Base-by-base conservation (phyloP, 2,113 vertebrate species). In the Larimichthys polyactis region DNA sequence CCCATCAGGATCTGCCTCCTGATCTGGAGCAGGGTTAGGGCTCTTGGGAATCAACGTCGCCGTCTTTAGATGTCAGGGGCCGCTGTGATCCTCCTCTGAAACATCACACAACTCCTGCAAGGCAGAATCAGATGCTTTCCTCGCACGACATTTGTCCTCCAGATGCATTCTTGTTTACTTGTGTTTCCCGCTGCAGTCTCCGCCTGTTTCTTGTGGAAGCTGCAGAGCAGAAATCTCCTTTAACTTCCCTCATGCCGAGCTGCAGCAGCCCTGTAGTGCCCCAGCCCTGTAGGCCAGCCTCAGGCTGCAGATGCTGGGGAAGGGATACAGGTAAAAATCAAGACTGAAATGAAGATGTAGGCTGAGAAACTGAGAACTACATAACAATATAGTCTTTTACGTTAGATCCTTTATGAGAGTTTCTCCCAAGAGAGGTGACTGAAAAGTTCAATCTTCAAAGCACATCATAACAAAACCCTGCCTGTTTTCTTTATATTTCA, bases 11-110 rank as follows among this genome's bases (percentile, higher is more conserved):
- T 73, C 44, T 64, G 51, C 52, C 55, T 75, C 57, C 79, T 36
- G 68, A 81, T 81, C 54, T 79, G 71, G 43, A 83, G 73, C 79
- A 54, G 60, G 0, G 74, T 46, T 15, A n/a, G 81, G 63, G 5
- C 79, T 87, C 68, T 66, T 2, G 71, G 83, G 89, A 83, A 78
- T 84, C 51, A 3, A 44, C 46, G 19, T 7, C 17, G 29, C 24
- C 32, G 17, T 70, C 77, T 84, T 86, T 24, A 66, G 81, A 86
- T 86, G 84, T 85, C 79, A 85, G 79, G 78, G 71, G 49, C 65
- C 24, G 52, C 81, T 74, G 15, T 83, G 78, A 66, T 84, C 78
- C 69, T 70, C 5, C 32, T 69, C 84, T 51, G 60, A 87, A 82
- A 82, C 81, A 84, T 91, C 78, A 67, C 75, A 82, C 60, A 57